Evolutionary conservation across 2,797 vertebrate species (phyloP), one percentile per base, ranked within the genome.

Genomic region (Pangasius djambal): DNA sequence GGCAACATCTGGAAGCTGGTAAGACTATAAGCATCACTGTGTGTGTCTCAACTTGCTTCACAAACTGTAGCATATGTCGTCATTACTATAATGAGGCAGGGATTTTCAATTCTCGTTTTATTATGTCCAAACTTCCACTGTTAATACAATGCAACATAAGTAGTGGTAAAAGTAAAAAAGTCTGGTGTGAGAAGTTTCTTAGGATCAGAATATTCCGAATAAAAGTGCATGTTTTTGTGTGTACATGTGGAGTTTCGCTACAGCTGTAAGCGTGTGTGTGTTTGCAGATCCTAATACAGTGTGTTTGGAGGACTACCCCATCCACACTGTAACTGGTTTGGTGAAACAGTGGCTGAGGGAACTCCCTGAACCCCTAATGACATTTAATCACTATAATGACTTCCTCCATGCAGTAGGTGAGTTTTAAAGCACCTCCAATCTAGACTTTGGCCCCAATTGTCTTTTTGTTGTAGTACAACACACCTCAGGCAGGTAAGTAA

Each of bases 261-360:
- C 65, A 48, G 22, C 7, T 48, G 57, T 48, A 44, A 55, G 50
- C 50, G 75, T 52, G 6, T 12, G 74, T 88, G 88, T 13, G 77
- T 91, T 88, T 86, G 0, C 89, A 99, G 99, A 99, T 82, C 97
- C 98, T 7, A 91, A 94, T 0, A 89, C 92, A 0, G 97, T 99
- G 86, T 96, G 95, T 91, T 96, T 99, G 70, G 99, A 99, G 86
- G 97, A 97, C 88, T 98, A 98, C 88, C 98, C 98, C 88, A 98
- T 99, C 93, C 99, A 99, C 88, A 97, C 98, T 0, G 97, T 99
- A 90, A 98, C 98, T 0, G 98, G 99, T 3, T 96, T 99, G 92
- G 95, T 99, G 15, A 99, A 99, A 91, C 98, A 99, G 92, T 99
- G 99, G 99, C 93, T 99, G 8, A 94, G 99, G 83, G 99, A 99